Evolutionary conservation across 1,140 invertebrate species (phyloP).

Genomic region (Diploscapter pachys): DNA sequence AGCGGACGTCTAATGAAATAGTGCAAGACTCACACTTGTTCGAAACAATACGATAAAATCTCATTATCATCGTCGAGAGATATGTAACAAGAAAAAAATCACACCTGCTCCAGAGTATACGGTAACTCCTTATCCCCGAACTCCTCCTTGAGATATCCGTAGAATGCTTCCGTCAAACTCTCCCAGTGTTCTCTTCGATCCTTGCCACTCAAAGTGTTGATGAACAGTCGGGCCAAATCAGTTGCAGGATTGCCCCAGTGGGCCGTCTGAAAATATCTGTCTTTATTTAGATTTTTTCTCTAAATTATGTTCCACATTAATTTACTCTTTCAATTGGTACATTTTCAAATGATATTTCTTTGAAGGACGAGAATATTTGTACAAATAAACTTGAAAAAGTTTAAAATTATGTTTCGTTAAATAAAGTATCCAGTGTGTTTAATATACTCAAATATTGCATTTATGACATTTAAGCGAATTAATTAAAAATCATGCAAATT

Average conservation of each 20-base stretch:
- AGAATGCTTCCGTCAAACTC: background rate
- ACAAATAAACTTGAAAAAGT: background rate
- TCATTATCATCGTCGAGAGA: too few relatives aligned
- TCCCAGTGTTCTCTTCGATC: background rate
- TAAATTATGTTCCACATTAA: too few relatives aligned
- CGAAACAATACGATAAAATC: too few relatives aligned
- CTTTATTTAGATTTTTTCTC: too few relatives aligned
- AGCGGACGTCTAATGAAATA: too few relatives aligned
- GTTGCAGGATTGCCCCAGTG: background rate
- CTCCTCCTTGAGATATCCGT: constrained; percentile 8
- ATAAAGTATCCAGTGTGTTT: background rate
- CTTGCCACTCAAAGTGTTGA: background rate
- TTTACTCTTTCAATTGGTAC: too few relatives aligned
- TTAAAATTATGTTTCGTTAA: too few relatives aligned
- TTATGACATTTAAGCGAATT: background rate
- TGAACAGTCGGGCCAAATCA: background rate
- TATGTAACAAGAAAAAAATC: too few relatives aligned
- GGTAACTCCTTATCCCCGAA: background rate
- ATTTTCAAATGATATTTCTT: constrained; percentile 1
- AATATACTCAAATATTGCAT: background rate
- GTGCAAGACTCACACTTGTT: too few relatives aligned
- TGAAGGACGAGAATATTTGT: too few relatives aligned
- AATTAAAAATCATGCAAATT: background rate
- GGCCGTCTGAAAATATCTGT: background rate
- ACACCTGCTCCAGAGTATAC: constrained; percentile 9